Conservation (phyloP, 2,888 invertebrate species). For the Julus scanicus region DNA sequence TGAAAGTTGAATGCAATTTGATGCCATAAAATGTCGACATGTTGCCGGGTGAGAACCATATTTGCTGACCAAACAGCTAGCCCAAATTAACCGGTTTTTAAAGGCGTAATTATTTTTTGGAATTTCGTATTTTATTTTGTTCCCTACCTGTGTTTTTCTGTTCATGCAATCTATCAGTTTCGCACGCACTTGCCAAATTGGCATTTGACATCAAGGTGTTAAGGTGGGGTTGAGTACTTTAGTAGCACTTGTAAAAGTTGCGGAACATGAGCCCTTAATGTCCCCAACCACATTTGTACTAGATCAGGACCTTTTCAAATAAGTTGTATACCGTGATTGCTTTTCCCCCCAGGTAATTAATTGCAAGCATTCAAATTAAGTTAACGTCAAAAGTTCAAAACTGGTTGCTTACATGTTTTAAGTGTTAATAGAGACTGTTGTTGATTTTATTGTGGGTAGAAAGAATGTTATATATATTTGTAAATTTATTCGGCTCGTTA, state of each 20-base stretch:
- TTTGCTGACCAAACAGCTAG: not conserved
- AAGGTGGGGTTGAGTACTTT: not conserved
- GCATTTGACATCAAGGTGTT: not conserved
- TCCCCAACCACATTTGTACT: not conserved
- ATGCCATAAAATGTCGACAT: constrained; percentile 3
- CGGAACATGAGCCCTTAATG: not conserved
- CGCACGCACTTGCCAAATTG: not conserved
- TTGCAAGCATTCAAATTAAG: too few species aligned
- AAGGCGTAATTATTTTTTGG: not conserved
- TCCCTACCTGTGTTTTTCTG: constrained; percentile 25
- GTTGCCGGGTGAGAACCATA: not conserved
- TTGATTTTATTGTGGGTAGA: too few species aligned
- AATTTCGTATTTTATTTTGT: not conserved
- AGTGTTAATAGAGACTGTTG: too few species aligned
- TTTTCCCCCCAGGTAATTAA: too few species aligned
- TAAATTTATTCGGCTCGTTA: too few species aligned
- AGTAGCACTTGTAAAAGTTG: not conserved
- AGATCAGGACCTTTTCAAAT: not conserved
- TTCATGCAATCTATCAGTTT: constrained; percentile 10
- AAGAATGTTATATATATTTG: too few species aligned
- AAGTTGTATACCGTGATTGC: too few species aligned
- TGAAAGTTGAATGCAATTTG: constrained; percentile 20
- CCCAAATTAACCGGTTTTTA: not conserved
- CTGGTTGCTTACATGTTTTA: too few species aligned
- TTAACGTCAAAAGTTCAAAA: too few species aligned